phyloP scores from a whole-genome alignment of 2,113 vertebrate genomes.

The Progne subis region DNA sequence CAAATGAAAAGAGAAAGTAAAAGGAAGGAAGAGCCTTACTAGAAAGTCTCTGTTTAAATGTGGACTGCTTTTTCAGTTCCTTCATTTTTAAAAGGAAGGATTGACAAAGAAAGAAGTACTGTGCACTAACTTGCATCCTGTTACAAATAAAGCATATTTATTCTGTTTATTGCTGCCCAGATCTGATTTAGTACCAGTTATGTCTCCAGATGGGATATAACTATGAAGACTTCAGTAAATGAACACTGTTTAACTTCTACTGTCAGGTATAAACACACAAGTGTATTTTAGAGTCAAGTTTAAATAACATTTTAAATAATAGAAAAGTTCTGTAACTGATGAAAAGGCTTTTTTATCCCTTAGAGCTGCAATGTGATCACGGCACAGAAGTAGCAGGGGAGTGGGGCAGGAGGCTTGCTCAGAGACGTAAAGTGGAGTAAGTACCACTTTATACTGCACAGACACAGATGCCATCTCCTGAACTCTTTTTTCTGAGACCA shows the following conservation, averaged over 20 bases:
- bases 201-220: neutral
- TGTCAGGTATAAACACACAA: neutral
- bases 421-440: neutral
- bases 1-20: neutral
- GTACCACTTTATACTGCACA: neutral
- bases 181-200: neutral
- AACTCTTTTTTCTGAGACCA: neutral
- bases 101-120: neutral
- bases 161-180: neutral
- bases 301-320: neutral
- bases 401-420: neutral
- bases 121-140: neutral
- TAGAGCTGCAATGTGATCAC: neutral
- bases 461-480: neutral
- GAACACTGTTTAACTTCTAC: neutral
- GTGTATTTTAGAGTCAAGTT: neutral
- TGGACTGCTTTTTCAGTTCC: neutral
- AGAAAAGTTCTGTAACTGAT: neutral
- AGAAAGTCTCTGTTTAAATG: neutral
- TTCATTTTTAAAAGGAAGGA: neutral
- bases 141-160: neutral
- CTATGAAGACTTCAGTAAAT: neutral
- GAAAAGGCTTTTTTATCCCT: neutral
- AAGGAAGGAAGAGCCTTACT: neutral
- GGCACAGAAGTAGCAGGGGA: neutral